phyloP scores from a whole-genome alignment of 2,888 invertebrate species.

The Drosophila buzzatii region DNA sequence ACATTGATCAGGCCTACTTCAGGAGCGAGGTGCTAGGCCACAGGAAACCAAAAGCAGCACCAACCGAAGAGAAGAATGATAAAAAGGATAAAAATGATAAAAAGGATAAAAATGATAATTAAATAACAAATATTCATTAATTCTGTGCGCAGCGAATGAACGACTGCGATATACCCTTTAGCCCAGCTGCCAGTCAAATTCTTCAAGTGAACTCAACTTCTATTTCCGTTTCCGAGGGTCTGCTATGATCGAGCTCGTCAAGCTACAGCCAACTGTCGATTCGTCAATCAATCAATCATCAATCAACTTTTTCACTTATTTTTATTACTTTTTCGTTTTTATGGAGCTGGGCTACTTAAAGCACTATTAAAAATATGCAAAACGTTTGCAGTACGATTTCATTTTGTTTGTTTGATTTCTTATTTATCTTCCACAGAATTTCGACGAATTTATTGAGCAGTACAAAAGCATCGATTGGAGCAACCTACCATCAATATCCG shows the following conservation, averaged over 20 bases:
- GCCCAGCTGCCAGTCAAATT: background rate
- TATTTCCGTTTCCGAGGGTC: background rate
- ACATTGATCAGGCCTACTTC: conserved; percentile 31
- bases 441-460: background rate
- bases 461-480: conserved; percentile 36
- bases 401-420: no score
- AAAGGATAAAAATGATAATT: background rate
- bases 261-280: no score
- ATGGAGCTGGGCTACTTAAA: background rate
- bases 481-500: background rate
- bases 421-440: no score
- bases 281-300: no score
- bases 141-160: background rate
- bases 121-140: background rate
- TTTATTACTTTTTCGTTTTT: conserved; percentile 15
- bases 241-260: background rate
- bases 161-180: background rate
- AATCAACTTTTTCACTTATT: conserved; percentile 19
- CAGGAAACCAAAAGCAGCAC: no score
- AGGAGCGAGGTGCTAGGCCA: no score
- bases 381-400: no score
- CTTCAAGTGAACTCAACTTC: background rate
- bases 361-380: conserved; percentile 75
- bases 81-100: no score
- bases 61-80: no score